A percentile compares a stretch with the other conserved stretches of the same genome.
phyloP scores from a whole-genome alignment of 2,888 invertebrate genomes.

The Scotopteryx bipunctaria region DNA sequence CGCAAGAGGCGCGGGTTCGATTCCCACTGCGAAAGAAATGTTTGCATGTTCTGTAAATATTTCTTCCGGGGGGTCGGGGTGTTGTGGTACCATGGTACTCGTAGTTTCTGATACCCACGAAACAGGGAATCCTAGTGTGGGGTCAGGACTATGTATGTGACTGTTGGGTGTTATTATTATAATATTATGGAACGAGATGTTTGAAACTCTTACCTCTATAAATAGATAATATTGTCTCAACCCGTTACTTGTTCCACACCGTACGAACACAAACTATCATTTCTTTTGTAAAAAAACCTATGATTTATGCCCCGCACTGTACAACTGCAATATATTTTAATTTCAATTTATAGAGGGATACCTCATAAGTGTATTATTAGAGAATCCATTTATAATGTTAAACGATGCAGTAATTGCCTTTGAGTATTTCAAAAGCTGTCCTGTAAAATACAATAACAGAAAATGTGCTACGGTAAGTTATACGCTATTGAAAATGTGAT shows the following conservation, averaged over 20 bases:
- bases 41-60: no score
- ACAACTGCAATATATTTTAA: constrained; percentile 75
- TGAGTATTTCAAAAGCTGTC: constrained; percentile 20
- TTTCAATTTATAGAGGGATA: constrained; percentile 78
- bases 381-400: constrained; percentile 62
- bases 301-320: constrained; percentile 72
- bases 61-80: no score
- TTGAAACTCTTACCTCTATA: background rate
- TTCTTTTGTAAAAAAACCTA: constrained; percentile 61
- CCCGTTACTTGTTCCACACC: constrained; percentile 49
- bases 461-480: no score
- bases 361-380: constrained; percentile 62
- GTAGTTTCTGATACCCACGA: no score
- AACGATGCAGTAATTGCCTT: constrained; percentile 53
- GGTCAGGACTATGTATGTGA: no score
- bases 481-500: no score
- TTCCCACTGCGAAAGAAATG: no score
- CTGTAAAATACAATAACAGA: constrained; percentile 8
- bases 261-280: constrained; percentile 65
- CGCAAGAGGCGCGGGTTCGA: no score
- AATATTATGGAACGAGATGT: no score
- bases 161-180: no score
- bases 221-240: constrained; percentile 5
- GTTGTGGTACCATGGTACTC: no score
- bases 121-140: no score